These are phyloP conservation scores for Pseudolaguvia tuberculata DNA, from an alignment of 2,113 vertebrate species.

Conservation along the genomic window DNA sequence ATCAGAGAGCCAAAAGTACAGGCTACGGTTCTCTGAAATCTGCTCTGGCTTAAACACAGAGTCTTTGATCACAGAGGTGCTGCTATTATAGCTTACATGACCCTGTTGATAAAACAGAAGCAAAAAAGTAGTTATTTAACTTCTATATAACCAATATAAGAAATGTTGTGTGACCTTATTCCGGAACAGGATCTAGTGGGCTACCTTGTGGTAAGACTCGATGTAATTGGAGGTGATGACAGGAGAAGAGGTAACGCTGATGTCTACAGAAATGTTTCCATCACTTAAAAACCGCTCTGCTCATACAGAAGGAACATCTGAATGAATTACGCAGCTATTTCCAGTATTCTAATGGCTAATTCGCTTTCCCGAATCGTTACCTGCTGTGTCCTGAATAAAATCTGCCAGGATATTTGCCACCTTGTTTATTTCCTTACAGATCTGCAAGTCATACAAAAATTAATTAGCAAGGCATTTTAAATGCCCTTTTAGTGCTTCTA, in stretches of 20 bases:
- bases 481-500: not conserved
- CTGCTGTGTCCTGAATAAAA: conserved; percentile 75
- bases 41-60: conserved; percentile 68
- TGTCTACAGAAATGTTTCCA: conserved; percentile 68
- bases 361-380: conserved; percentile 53
- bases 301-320: conserved; percentile 17
- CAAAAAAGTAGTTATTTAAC: not conserved
- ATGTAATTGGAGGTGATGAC: conserved; percentile 73
- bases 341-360: not conserved
- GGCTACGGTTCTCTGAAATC: conserved; percentile 72
- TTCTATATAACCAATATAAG: too few relatives aligned
- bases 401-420: conserved; percentile 73
- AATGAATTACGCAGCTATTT: not conserved
- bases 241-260: conserved; percentile 67
- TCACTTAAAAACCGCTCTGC: conserved; percentile 74
- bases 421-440: conserved; percentile 83
- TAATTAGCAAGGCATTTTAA: not conserved
- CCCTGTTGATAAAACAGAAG: conserved; percentile 63
- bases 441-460: conserved; percentile 61
- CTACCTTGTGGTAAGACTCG: conserved; percentile 85
- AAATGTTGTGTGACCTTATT: not conserved
- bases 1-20: conserved; percentile 83
- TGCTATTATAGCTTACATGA: conserved; percentile 66
- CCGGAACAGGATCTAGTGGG: not conserved
- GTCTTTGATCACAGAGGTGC: conserved; percentile 53